phyloP scores from a whole-genome alignment of 2,888 invertebrate genomes.

The Cataglyphis albicans region DNA sequence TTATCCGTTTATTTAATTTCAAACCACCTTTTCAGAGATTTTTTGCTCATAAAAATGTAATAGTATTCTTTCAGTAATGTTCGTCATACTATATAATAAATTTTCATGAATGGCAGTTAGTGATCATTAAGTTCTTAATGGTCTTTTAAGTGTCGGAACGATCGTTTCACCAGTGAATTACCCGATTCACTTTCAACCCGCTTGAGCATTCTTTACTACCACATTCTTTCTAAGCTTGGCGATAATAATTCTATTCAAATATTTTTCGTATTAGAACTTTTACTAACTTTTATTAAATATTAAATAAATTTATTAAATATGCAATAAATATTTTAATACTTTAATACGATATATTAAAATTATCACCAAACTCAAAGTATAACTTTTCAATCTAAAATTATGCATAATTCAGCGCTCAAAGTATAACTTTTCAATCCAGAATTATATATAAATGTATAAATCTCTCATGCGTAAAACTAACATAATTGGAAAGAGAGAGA shows the following conservation, averaged over 20 bases:
- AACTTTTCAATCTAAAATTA: slow-evolving; percentile 9
- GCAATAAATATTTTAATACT: slow-evolving; percentile 32
- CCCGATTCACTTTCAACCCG: slow-evolving; percentile 57
- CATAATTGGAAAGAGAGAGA: slow-evolving; percentile 17
- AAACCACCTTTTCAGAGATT: neutral
- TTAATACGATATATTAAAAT: slow-evolving; percentile 40
- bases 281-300: no score
- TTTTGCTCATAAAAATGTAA: slow-evolving; percentile 3
- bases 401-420: neutral
- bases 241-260: slow-evolving; percentile 23
- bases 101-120: slow-evolving; percentile 21
- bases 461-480: slow-evolving; percentile 25
- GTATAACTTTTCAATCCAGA: slow-evolving; percentile 16
- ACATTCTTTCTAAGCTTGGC: neutral
- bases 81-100: slow-evolving; percentile 38
- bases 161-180: slow-evolving; percentile 55
- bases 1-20: slow-evolving; percentile 2
- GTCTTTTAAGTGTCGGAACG: slow-evolving; percentile 53
- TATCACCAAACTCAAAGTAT: slow-evolving; percentile 39
- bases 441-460: slow-evolving; percentile 21
- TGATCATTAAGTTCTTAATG: slow-evolving; percentile 50
- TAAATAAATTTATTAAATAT: no score
- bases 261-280: neutral
- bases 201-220: slow-evolving; percentile 35
- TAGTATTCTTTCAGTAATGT: slow-evolving; percentile 11